Conservation (phyloP, 2,113 vertebrate species). For the Rynchops niger region DNA sequence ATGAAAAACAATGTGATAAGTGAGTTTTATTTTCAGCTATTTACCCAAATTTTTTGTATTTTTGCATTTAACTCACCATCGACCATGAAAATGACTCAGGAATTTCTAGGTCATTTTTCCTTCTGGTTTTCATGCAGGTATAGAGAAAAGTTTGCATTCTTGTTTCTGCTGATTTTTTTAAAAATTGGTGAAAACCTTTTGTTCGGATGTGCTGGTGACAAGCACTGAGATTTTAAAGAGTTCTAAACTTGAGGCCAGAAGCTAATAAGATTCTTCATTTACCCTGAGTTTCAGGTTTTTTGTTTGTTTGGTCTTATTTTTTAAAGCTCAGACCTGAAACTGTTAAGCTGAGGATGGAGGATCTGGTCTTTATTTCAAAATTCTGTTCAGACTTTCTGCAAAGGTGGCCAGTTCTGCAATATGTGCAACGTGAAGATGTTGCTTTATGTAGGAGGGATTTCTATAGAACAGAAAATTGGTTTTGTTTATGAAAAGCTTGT, state of each 20-base stretch:
- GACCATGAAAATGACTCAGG: neutral
- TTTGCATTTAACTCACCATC: neutral
- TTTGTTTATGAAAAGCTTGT: neutral
- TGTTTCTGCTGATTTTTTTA: neutral
- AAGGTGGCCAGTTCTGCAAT: neutral
- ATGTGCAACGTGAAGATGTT: neutral
- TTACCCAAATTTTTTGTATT: rapidly evolving
- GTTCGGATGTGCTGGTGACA: neutral
- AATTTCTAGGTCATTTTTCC: neutral
- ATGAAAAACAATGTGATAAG: neutral
- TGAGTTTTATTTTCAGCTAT: neutral
- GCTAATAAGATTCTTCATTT: neutral
- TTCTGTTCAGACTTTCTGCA: neutral
- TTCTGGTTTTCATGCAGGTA: neutral
- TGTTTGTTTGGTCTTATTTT: neutral
- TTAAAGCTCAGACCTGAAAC: neutral
- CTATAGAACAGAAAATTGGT: neutral
- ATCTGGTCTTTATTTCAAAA: neutral
- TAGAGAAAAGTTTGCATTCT: neutral
- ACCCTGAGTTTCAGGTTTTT: neutral
- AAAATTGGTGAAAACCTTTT: neutral
- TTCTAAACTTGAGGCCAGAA: neutral
- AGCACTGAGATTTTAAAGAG: neutral
- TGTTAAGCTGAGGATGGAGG: neutral
- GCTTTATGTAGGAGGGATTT: neutral